Percentiles rank a stretch among this genome's conserved stretches.
Conservation (phyloP, 1,140 invertebrate species). For the Drosophila prosaltans region DNA sequence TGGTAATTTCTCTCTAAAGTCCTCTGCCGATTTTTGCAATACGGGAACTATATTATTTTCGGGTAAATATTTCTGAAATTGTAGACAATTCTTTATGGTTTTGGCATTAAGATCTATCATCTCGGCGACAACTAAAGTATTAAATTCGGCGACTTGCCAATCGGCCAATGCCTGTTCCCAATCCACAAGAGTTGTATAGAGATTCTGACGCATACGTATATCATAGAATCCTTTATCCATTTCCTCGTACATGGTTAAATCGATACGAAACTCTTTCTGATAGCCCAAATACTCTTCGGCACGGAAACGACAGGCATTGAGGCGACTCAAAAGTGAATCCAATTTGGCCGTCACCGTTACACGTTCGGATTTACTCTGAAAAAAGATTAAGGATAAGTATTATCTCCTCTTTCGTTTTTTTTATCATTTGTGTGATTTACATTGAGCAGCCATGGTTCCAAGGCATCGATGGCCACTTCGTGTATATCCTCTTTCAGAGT, state of each 20-base stretch:
- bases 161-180: constrained; percentile 86
- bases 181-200: constrained; percentile 90
- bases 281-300: constrained; percentile 88
- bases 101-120: constrained; percentile 87
- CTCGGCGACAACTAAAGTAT: constrained; percentile 88
- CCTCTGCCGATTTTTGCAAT: constrained; percentile 89
- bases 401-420: not conserved
- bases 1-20: constrained; percentile 88
- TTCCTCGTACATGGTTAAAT: constrained; percentile 90
- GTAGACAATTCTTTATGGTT: constrained; percentile 88
- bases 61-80: constrained; percentile 90
- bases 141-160: constrained; percentile 86
- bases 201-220: constrained; percentile 89
- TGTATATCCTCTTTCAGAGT: constrained; percentile 84
- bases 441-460: constrained; percentile 61
- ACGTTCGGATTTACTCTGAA: constrained; percentile 84
- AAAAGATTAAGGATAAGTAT: not conserved
- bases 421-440: constrained; percentile 38
- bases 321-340: constrained; percentile 85
- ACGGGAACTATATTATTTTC: constrained; percentile 89
- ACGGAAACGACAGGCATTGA: constrained; percentile 86
- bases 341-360: constrained; percentile 86
- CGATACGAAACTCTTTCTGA: constrained; percentile 90
- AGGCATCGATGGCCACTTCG: constrained; percentile 83
- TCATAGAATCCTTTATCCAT: constrained; percentile 91